These are phyloP conservation scores for Manacus vitellinus DNA, from an alignment of 2,113 vertebrate genomes.

Conservation along the genomic window DNA sequence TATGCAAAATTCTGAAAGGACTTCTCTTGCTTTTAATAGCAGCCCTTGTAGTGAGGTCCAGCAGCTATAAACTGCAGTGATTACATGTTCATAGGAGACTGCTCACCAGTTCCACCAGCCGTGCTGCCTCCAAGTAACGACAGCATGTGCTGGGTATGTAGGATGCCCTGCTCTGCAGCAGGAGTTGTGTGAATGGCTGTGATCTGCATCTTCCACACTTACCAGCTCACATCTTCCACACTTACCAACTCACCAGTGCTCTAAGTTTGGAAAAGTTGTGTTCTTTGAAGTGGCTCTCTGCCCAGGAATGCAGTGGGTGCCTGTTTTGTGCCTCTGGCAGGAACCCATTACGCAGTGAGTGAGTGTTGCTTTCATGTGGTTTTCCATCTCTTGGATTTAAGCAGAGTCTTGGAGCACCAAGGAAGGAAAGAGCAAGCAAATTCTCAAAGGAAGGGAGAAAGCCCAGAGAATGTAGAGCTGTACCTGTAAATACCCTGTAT, in stretches of 20 bases:
- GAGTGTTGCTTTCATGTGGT: slow-evolving; percentile 15
- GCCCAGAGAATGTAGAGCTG: background rate
- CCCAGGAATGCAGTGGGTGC: slow-evolving; percentile 25
- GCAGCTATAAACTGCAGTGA: background rate
- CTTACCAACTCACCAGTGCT: background rate
- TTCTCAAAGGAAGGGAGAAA: background rate
- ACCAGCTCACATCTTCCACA: background rate
- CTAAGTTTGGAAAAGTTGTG: background rate
- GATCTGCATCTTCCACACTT: background rate
- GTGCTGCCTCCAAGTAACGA: background rate
- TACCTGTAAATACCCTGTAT: background rate
- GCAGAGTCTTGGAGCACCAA: background rate
- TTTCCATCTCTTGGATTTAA: background rate
- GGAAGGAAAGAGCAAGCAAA: background rate
- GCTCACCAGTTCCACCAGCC: background rate
- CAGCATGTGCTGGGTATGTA: background rate
- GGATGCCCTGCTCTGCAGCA: background rate
- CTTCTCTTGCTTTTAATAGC: background rate
- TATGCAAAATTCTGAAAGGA: background rate
- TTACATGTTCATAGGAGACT: background rate
- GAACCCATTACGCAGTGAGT: background rate
- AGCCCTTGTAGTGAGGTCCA: background rate
- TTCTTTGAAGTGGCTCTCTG: background rate
- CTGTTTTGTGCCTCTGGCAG: slow-evolving; percentile 3
- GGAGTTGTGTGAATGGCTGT: background rate